Evolutionary conservation across 2,797 vertebrate species (phyloP), one percentile per base, ranked within the genome.

Genomic region (Rhinogobio ventralis): DNA sequence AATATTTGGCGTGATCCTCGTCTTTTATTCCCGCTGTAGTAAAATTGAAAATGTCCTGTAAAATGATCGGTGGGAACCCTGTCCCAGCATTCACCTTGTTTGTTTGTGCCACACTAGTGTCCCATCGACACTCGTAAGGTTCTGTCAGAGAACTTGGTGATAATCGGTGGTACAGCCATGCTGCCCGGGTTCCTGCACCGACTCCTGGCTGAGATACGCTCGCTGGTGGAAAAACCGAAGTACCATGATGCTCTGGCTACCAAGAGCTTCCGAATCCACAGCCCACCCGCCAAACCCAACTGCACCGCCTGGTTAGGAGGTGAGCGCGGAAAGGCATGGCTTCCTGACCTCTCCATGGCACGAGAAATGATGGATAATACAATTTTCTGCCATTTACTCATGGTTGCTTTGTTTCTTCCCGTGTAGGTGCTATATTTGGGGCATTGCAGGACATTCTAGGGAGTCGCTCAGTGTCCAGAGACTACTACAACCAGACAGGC

Each of bases 251-350:
- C 93, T 3, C 95, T 99, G 69, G 96, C 97, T 83, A 97, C 96
- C 60, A 99, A 97, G 93, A 97, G 94, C 91, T 96, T 99, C 93
- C 94, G 96, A 2, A 94, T 99, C 84, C 98, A 99, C 91, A 95
- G 95, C 85, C 97, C 97, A 6, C 98, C 98, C 8, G 96, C 97
- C 90, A 99, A 99, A 84, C 96, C 97, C 90, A 99, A 98, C 94
- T 98, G 96, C 15, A 98, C 97, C 64, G 97, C 98, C 64, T 99
- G 98, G 98, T 94, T 99, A 10, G 98, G 98, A 97, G 98, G 98
- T 99, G 91, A 94, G 95, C 86, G 4, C 42, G 0, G 19, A 10
- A 1, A 8, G 28, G 1, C 42, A 6, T 0, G 11, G 36, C 67
- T 42, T 9, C 62, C 62, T 19, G 30, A 0, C 30, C 64, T 33